These are phyloP conservation scores for Uromys caudimaculatus DNA, from an alignment of 2,797 vertebrate genomes.

Conservation along the genomic window DNA sequence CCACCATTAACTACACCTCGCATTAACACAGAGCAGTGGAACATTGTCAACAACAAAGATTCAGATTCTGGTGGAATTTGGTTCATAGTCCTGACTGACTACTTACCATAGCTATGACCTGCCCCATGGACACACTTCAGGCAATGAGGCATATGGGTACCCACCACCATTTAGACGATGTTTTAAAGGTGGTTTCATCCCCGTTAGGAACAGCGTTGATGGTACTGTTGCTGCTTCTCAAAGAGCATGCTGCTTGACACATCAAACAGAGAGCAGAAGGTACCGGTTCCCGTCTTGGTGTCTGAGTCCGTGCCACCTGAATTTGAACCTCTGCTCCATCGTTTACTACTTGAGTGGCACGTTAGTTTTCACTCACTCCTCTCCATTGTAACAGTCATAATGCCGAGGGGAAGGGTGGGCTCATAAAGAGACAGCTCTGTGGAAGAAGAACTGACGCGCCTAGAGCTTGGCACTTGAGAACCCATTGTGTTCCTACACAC, in stretches of 20 bases:
- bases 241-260: not conserved
- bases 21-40: not conserved
- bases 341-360: not conserved
- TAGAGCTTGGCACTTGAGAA: not conserved
- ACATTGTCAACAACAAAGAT: not conserved
- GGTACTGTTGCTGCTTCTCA: not conserved
- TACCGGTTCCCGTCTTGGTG: not conserved
- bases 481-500: not conserved
- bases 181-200: not conserved
- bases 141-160: not conserved
- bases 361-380: not conserved
- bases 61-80: not conserved
- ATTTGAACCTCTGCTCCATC: not conserved
- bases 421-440: not conserved
- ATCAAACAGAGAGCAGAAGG: not conserved
- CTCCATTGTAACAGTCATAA: slow-evolving; percentile 1
- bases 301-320: not conserved
- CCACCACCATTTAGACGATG: not conserved
- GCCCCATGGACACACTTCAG: not conserved
- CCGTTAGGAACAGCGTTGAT: not conserved
- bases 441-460: not conserved
- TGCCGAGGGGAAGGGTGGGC: not conserved
- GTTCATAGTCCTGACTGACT: not conserved
- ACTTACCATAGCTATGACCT: not conserved
- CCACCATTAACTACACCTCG: not conserved